These are phyloP conservation scores for Eurystomus gularis DNA, from an alignment of 2,113 vertebrate species.

Conservation along the genomic window DNA sequence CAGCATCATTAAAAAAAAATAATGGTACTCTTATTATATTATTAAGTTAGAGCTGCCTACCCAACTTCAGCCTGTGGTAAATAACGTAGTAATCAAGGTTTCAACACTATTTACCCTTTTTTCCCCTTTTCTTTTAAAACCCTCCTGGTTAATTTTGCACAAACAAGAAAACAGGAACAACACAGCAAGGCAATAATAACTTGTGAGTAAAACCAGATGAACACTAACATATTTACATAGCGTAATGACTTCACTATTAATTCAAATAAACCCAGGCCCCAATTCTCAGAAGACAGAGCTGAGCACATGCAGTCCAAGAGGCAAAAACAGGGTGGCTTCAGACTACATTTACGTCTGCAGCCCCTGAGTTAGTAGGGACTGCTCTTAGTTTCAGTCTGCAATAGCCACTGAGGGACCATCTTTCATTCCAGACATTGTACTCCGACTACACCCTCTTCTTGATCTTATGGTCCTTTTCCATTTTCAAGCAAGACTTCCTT, in stretches of 20 bases:
- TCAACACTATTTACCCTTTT: slow-evolving; percentile 37
- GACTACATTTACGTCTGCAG: slow-evolving; percentile 2
- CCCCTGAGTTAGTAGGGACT: neutral
- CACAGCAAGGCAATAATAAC: slow-evolving; percentile 56
- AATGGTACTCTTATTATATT: neutral
- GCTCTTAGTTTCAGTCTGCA: neutral
- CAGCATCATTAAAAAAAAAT: neutral
- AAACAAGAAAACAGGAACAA: slow-evolving; percentile 50
- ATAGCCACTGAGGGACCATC: neutral
- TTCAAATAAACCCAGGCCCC: slow-evolving; percentile 51
- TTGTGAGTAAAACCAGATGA: slow-evolving; percentile 66
- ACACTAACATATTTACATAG: slow-evolving; percentile 44
- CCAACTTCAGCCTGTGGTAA: slow-evolving; percentile 3
- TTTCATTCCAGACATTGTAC: neutral
- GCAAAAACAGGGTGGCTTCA: slow-evolving; percentile 48
- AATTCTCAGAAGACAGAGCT: slow-evolving; percentile 18
- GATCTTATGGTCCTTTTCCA: neutral
- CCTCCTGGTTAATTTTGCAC: slow-evolving; percentile 47
- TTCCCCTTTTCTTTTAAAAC: neutral
- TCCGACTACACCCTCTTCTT: neutral
- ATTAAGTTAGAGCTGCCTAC: neutral
- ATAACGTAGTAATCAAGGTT: slow-evolving; percentile 26
- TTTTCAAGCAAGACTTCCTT: neutral
- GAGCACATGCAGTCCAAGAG: slow-evolving; percentile 43
- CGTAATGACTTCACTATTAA: slow-evolving; percentile 62